These are phyloP conservation scores for Tetragnatha montana DNA, from an alignment of 2,888 invertebrate genomes.

Conservation along the genomic window DNA sequence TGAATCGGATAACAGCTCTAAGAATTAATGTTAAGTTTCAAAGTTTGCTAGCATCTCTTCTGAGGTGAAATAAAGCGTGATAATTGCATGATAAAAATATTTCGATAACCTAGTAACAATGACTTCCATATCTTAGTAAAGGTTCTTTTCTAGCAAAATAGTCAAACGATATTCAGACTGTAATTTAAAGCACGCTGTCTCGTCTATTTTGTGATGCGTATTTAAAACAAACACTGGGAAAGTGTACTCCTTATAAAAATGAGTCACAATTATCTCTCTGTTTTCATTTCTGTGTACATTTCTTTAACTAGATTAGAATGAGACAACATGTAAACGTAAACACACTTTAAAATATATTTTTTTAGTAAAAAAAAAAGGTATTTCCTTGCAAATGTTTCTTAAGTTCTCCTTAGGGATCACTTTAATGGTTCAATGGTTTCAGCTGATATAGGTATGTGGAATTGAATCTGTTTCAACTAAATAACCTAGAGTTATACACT, in stretches of 20 bases:
- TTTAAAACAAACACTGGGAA: neutral
- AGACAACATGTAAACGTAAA: too few relatives aligned
- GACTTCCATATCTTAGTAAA: slow-evolving; percentile 10
- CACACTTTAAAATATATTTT: too few relatives aligned
- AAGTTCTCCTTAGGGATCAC: too few relatives aligned
- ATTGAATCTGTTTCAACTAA: slow-evolving; percentile 3
- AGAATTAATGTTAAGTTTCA: neutral
- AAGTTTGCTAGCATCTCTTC: neutral
- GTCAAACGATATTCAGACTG: neutral
- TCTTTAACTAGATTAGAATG: too few relatives aligned
- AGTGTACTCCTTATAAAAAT: too few relatives aligned
- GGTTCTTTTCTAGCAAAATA: neutral
- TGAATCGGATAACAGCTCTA: neutral
- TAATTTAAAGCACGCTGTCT: neutral
- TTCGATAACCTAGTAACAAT: slow-evolving; percentile 2
- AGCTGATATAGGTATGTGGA: too few relatives aligned
- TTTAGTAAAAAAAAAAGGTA: too few relatives aligned
- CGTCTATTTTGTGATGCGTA: neutral
- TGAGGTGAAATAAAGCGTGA: neutral
- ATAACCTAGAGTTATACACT: slow-evolving; percentile 39
- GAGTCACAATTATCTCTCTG: too few relatives aligned
- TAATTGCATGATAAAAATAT: slow-evolving; percentile 5
- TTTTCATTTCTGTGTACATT: too few relatives aligned
- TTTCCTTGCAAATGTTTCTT: too few relatives aligned
- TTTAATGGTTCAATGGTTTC: too few relatives aligned